Evolutionary conservation across 2,113 vertebrate genomes (phyloP), one percentile per base, ranked within the genome.

Genomic region (Dryoscopus gambensis): DNA sequence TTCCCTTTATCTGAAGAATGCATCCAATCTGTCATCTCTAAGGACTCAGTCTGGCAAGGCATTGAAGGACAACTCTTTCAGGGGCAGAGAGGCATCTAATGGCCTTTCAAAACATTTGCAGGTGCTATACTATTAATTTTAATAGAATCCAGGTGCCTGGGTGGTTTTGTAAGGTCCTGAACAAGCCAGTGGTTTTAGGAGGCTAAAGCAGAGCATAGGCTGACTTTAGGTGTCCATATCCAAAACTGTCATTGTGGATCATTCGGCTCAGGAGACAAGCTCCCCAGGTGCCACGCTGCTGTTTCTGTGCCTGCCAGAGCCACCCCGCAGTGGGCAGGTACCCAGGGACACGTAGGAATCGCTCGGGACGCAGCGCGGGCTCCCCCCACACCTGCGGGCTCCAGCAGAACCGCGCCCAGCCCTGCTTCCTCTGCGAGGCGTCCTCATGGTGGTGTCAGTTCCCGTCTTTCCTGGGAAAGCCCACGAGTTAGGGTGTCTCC

Each of bases 401-500:
- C 53, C 71, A 5, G 3, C 24, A 67, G 37, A 62, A 20, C 47
- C 5, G 1, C 3, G 5, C 52, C 79, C 46, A 33, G 50, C 44
- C 2, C 59, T 19, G 79, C 55, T 63, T 35, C 57, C 68, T 95
- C 52, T 89, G 30, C 73, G 2, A 56, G 94, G 71, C 15, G 30
- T 84, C 95, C 96, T 97, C 96, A 60, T 5, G 89, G 95, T 81
- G 94, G 83, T 84, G 95, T 92, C 86, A 56, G 83, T n/a, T 89
- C 91, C 86, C 76, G 9, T 74, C 73, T 90, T 92, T 89, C 93
- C 10, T 18, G 78, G 60, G 55, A 31, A 27, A 86, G 71, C 42
- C 59, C 80, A 68, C 56, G 50, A 28, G 30, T 46, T 17, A 55
- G 35, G 71, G n/a, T 53, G 76, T 25, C 80, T 67, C 31, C 74